Evolutionary conservation across 2,797 vertebrate genomes (phyloP).

Genomic region (Epinephelus coioides): DNA sequence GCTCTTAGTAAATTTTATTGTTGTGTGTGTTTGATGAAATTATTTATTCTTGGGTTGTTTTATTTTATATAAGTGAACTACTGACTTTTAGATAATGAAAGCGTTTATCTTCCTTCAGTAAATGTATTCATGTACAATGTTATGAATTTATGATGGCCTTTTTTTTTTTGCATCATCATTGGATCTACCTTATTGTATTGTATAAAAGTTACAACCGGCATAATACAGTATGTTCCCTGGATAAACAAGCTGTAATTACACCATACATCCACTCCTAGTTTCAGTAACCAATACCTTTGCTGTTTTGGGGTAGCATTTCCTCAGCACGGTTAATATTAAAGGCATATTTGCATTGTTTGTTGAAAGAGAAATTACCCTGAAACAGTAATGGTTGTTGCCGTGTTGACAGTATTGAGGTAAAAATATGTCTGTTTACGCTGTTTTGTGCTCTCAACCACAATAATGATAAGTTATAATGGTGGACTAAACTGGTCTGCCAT

Average conservation of each 20-base stretch:
- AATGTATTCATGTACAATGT: conserved; percentile 2
- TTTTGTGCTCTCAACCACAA: not conserved
- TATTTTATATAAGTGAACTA: conserved; percentile 14
- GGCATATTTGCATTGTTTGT: not conserved
- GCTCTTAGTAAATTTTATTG: conserved; percentile 65
- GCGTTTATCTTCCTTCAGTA: conserved; percentile 34
- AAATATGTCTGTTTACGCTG: not conserved
- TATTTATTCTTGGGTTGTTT: conserved; percentile 68
- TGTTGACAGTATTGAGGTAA: conserved; percentile 33
- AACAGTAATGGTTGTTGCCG: not conserved
- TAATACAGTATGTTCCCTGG: conserved; percentile 4
- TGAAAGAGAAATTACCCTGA: not conserved
- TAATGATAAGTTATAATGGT: not conserved
- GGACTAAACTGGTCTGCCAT: not conserved
- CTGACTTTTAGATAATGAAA: conserved; percentile 29
- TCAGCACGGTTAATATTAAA: not conserved
- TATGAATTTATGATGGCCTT: conserved; percentile 12
- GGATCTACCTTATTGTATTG: conserved; percentile 2
- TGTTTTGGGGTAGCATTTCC: not conserved
- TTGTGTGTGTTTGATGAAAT: conserved; percentile 46
- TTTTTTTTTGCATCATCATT: conserved; percentile 12
- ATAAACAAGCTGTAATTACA: conserved; percentile 26
- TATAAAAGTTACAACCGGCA: conserved; percentile 45
- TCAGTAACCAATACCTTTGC: not conserved
- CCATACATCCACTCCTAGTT: conserved; percentile 28